Conservation (phyloP, 1,140 invertebrate species). For the Apis dorsata region DNA sequence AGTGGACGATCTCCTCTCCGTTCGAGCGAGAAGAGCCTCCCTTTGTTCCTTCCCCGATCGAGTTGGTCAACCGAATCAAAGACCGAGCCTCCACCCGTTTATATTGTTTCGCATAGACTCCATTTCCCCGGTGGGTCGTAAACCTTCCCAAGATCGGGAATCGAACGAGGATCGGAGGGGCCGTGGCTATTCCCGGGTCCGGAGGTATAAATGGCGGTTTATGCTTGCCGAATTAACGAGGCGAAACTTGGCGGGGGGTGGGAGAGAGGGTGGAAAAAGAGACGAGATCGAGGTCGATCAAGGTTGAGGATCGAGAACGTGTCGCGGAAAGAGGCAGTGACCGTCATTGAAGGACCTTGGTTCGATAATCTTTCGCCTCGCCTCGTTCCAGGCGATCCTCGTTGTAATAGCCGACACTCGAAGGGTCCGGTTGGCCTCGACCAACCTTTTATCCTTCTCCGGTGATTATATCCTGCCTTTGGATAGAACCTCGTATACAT, state of each 20-base stretch:
- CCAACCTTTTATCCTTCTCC: constrained; percentile 40
- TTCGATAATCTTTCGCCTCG: constrained; percentile 15
- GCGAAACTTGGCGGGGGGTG: neutral
- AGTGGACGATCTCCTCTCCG: neutral
- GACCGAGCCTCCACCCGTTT: neutral
- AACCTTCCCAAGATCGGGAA: constrained; percentile 4
- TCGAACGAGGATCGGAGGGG: neutral
- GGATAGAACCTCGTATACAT: neutral
- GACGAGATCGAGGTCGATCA: constrained; percentile 2
- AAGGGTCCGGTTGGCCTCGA: constrained; percentile 22
- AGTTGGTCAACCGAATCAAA: constrained; percentile 17
- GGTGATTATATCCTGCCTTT: constrained; percentile 48
- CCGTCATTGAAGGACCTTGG: constrained; percentile 7
- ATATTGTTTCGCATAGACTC: constrained; percentile 17
- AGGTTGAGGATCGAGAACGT: neutral
- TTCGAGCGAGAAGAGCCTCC: too few species aligned
- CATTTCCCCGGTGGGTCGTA: neutral
- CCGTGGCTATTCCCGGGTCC: neutral
- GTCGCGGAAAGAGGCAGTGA: constrained; percentile 3
- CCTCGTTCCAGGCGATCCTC: constrained; percentile 1
- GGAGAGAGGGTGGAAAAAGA: neutral
- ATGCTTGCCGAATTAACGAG: constrained; percentile 19
- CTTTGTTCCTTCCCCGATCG: constrained; percentile 7
- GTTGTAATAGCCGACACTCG: constrained; percentile 36
- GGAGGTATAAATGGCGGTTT: neutral